Evolutionary conservation across 2,113 vertebrate genomes (phyloP).

Genomic region (Meriones unguiculatus): DNA sequence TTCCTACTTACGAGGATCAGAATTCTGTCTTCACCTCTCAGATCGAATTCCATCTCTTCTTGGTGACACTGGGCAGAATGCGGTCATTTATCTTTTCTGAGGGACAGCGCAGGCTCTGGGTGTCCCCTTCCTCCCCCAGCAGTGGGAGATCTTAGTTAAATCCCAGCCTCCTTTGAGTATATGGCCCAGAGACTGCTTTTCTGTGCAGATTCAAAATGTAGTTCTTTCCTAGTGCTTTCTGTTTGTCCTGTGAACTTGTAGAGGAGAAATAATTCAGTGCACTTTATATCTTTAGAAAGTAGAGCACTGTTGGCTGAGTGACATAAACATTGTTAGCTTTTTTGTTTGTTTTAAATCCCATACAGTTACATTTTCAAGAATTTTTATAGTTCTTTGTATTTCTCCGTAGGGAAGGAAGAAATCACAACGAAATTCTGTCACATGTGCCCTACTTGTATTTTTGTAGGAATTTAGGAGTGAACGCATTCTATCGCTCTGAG

Average conservation of each 20-base stretch:
- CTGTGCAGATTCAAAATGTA: not conserved
- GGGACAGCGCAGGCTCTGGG: not conserved
- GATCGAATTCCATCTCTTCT: constrained; percentile 24
- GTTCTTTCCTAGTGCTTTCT: not conserved
- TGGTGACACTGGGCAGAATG: not conserved
- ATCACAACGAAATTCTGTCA: not conserved
- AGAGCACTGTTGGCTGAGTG: not conserved
- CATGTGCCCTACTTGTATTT: not conserved
- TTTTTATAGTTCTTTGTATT: not conserved
- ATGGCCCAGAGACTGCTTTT: not conserved
- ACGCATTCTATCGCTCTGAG: not conserved
- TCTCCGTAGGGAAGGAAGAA: not conserved
- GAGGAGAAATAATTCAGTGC: not conserved
- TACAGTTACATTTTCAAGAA: constrained; percentile 10
- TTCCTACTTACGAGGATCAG: not conserved
- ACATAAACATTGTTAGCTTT: not conserved
- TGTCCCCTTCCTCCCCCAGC: not conserved
- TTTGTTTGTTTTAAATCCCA: not conserved
- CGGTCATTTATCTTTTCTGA: constrained; percentile 45
- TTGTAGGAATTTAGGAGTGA: constrained; percentile 1
- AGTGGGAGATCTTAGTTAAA: not conserved
- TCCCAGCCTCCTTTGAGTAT: not conserved
- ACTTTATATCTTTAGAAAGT: not conserved
- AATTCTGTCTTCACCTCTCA: not conserved
- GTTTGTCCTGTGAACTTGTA: not conserved